These are phyloP conservation scores for Muscicapa striata DNA, from an alignment of 2,797 vertebrate species.

Conservation along the genomic window DNA sequence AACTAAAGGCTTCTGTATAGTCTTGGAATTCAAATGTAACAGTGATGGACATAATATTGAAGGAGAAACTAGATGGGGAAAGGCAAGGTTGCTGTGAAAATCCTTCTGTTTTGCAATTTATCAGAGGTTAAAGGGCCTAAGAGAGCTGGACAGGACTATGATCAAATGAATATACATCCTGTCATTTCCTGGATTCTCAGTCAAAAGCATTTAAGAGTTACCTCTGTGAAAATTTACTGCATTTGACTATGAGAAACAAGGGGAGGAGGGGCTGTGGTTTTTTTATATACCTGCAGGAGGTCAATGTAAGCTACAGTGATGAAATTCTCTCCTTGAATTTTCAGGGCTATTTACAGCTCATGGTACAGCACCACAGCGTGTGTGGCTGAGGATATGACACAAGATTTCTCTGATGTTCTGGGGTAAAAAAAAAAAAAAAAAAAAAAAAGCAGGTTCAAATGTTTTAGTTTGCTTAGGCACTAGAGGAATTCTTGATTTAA, in stretches of 20 bases:
- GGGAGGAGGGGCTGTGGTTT: conserved; percentile 17
- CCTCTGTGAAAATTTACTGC: not conserved
- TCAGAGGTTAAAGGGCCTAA: not conserved
- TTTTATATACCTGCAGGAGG: conserved; percentile 24
- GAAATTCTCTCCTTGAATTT: conserved; percentile 9
- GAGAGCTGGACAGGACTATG: not conserved
- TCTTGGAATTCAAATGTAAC: not conserved
- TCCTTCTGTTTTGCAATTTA: not conserved
- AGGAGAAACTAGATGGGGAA: not conserved
- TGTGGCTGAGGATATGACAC: not conserved
- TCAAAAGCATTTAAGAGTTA: not conserved
- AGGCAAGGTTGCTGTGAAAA: not conserved
- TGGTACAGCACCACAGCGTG: not conserved
- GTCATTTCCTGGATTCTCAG: not conserved
- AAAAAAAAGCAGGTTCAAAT: too few species aligned
- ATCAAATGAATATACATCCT: not conserved
- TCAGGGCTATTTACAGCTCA: not conserved
- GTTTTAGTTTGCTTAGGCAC: not conserved
- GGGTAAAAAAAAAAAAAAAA: not conserved
- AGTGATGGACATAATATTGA: not conserved
- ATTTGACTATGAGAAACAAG: not conserved
- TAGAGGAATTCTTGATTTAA: not conserved
- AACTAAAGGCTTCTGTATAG: not conserved
- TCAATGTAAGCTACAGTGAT: not conserved
- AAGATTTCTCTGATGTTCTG: not conserved